Evolutionary conservation across 2,888 invertebrate genomes (phyloP).

Genomic region (Eupithecia subfuscata): DNA sequence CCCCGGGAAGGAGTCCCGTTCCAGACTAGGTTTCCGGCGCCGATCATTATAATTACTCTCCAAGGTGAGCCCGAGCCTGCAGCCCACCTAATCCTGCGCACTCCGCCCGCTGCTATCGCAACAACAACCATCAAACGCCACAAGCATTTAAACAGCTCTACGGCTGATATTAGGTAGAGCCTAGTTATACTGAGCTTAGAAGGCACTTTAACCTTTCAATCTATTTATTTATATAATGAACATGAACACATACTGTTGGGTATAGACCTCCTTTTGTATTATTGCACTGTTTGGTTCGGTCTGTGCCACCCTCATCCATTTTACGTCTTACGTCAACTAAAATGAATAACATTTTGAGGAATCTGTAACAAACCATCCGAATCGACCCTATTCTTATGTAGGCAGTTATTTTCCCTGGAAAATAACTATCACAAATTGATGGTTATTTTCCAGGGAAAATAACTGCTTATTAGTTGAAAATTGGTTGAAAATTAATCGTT

Average conservation of each 20-base stretch:
- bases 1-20: constrained; percentile 80
- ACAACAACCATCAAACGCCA: constrained; percentile 74
- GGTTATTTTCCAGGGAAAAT: neutral
- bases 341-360: too few species aligned
- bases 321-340: too few species aligned
- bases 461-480: neutral
- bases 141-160: constrained; percentile 71
- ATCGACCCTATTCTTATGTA: neutral
- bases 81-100: constrained; percentile 72
- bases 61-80: constrained; percentile 79
- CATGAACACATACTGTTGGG: neutral
- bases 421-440: neutral
- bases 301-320: too few species aligned
- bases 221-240: neutral
- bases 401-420: neutral
- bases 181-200: neutral
- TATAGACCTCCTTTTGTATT: too few species aligned
- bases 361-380: too few species aligned
- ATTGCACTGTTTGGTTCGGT: too few species aligned
- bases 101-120: constrained; percentile 73
- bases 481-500: too few species aligned
- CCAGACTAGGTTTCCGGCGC: constrained; percentile 80
- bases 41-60: constrained; percentile 84
- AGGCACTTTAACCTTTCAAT: neutral
- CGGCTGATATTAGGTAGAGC: constrained; percentile 49